Conservation (phyloP, 2,113 vertebrate genomes). For the Hylia prasina region DNA sequence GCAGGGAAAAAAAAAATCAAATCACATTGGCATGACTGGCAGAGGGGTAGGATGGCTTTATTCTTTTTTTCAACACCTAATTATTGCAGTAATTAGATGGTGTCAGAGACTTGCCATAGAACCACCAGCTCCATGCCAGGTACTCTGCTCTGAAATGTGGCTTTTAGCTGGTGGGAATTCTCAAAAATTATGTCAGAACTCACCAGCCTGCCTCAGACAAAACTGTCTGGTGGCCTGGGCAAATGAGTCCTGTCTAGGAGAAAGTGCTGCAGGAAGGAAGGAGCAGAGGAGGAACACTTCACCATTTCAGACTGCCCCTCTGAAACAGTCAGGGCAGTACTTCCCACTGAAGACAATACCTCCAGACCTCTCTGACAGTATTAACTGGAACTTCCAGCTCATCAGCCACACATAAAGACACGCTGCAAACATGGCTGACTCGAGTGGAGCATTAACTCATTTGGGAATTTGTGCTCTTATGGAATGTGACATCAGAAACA, state of each 20-base stretch:
- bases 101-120: background rate
- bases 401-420: background rate
- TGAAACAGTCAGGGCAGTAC: background rate
- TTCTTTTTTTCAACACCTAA: background rate
- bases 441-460: background rate
- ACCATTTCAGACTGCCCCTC: background rate
- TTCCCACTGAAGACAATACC: background rate
- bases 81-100: background rate
- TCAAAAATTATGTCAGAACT: background rate
- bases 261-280: background rate
- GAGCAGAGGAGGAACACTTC: background rate
- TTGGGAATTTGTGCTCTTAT: background rate
- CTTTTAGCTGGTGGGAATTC: background rate
- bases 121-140: background rate
- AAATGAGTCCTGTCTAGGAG: background rate
- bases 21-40: background rate
- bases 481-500: background rate
- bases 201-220: background rate
- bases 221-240: background rate
- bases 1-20: background rate
- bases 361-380: background rate
- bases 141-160: background rate
- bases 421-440: background rate
- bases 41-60: background rate
- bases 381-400: constrained; percentile 38